Percentiles rank a stretch among this genome's conserved stretches.
phyloP scores from a whole-genome alignment of 2,888 invertebrate genomes.

The Psylliodes chrysocephalus region DNA sequence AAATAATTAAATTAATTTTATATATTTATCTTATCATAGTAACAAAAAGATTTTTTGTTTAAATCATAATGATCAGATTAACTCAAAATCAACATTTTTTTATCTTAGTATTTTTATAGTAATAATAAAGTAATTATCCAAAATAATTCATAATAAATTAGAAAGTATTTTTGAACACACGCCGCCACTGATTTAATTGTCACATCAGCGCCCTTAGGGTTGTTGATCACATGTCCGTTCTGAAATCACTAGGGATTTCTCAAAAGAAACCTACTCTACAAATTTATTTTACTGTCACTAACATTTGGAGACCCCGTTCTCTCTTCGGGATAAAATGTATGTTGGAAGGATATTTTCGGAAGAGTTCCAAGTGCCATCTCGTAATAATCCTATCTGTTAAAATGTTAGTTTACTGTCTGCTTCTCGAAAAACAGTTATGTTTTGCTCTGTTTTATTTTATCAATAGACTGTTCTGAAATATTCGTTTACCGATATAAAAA shows the following conservation, averaged over 20 bases:
- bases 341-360: slow-evolving; percentile 17
- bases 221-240: slow-evolving; percentile 47
- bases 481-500: no score
- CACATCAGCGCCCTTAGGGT: slow-evolving; percentile 35
- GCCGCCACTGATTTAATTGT: slow-evolving; percentile 29
- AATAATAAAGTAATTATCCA: no score
- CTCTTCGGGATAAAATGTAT: slow-evolving; percentile 14
- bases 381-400: slow-evolving; percentile 19
- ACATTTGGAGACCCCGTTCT: slow-evolving; percentile 41
- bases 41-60: no score
- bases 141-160: no score
- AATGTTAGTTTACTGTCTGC: neutral
- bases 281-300: slow-evolving; percentile 52
- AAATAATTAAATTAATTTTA: no score
- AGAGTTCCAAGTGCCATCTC: slow-evolving; percentile 13
- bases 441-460: no score
- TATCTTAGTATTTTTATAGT: no score
- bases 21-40: no score
- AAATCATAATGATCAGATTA: no score
- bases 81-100: no score
- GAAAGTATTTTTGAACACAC: neutral
- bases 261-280: slow-evolving; percentile 50
- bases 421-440: no score
- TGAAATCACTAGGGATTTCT: slow-evolving; percentile 48
- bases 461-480: no score